phyloP scores from a whole-genome alignment of 2,888 invertebrate species.

The Heliconius ethilla region DNA sequence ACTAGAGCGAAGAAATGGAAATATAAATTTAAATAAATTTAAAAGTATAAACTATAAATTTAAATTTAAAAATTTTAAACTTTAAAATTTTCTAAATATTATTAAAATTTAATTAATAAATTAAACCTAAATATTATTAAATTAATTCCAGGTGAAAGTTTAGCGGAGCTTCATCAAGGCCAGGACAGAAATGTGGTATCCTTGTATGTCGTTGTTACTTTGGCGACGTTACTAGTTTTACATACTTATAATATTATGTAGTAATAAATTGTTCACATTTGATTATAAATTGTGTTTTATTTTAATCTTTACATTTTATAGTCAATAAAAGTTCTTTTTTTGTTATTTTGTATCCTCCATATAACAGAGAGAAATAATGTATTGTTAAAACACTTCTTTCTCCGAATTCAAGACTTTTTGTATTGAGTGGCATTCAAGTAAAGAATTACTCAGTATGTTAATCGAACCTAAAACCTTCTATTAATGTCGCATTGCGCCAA shows the following conservation, averaged over 20 bases:
- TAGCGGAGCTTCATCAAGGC: slow-evolving; percentile 76
- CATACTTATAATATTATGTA: slow-evolving; percentile 60
- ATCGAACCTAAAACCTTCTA: neutral
- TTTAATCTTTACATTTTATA: neutral
- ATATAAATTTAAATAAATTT: neutral
- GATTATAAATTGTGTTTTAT: slow-evolving; percentile 35
- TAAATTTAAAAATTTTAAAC: no score
- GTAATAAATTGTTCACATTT: slow-evolving; percentile 77
- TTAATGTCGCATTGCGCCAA: neutral
- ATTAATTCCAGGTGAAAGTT: slow-evolving; percentile 57
- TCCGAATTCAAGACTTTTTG: neutral
- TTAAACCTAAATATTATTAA: neutral
- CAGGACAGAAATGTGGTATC: slow-evolving; percentile 48
- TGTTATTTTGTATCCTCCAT: neutral
- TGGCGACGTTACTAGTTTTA: slow-evolving; percentile 62
- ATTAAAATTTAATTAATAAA: no score
- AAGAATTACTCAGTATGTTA: neutral
- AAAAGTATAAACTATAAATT: no score
- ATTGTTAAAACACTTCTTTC: neutral
- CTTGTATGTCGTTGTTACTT: slow-evolving; percentile 47
- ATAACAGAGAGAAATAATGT: neutral
- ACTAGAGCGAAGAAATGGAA: no score
- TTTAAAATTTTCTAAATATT: neutral
- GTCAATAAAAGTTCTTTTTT: no score
- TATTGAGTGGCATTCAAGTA: neutral